Base-by-base conservation (phyloP, 2,888 invertebrate genomes). In the Thereva nobilitata region DNA sequence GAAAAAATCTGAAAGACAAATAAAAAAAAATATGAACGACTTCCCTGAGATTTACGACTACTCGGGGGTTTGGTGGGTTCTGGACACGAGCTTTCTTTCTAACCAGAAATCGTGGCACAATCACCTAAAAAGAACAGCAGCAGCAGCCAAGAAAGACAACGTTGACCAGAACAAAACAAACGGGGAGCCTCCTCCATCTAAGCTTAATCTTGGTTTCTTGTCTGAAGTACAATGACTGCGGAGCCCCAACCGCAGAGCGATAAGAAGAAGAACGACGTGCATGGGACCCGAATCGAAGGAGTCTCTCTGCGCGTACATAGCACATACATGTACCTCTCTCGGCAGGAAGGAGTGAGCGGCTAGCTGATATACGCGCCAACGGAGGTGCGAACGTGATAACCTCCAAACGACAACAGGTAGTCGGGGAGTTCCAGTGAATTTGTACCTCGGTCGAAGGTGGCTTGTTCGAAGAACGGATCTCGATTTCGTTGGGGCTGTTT, bases 21-120 rank as follows among this genome's bases (percentile, higher is more conserved):
- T 38, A 37, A 59, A 47, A 38, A 4, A 59, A 57, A 59, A 47
- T 47, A 47, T 57, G 45, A 38, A 47, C 56, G 37, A 47, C 37
- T 47, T 38, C 47, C 47, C 37, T 7, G 37, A 59, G 57, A 59
- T 38, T 35, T 38, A 45, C 57, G 10, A 47, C 37, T 37, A 35
- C 34, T 23, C 7, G 37, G 47, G 57, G 37, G 38, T 23, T 2
- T 23, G 2, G 23, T 23, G 23, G 23, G 23, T 23, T 23, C 23
- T 23, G 23, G 57, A 59, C 12, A 47, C 41, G 47, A 59, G 37
- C 8, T 23, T 23, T 47, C 38, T 47, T 34, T 10, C 12, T 12
- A 41, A 10, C 12, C 10, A 23, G 23, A 55, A 10, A 9, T 42
- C 42, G 42, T 7, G n/a, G 42, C 42, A n/a, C 7, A 4, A 7